These are phyloP conservation scores for Salvator merianae DNA, from an alignment of 2,113 vertebrate genomes.

Conservation along the genomic window DNA sequence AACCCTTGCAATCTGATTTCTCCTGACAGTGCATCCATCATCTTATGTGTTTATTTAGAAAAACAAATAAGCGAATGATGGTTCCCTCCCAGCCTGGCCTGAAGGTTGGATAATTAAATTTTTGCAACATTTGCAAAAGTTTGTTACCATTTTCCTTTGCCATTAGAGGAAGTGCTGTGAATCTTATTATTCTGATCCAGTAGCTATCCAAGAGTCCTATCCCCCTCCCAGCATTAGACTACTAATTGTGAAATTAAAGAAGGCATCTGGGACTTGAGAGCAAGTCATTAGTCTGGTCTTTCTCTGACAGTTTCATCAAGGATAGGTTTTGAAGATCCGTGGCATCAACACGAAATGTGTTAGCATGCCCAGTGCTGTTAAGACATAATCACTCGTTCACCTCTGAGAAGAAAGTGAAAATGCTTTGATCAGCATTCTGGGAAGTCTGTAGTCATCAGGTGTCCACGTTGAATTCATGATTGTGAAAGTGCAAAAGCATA, in stretches of 20 bases:
- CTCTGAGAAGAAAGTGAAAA: neutral
- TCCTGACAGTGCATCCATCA: conserved; percentile 73
- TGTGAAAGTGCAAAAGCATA: neutral
- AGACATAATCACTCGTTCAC: neutral
- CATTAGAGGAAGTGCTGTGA: conserved; percentile 34
- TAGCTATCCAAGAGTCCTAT: conserved; percentile 20
- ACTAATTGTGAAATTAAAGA: neutral
- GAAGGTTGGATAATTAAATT: conserved; percentile 60
- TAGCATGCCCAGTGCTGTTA: neutral
- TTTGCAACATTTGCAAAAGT: conserved; percentile 62
- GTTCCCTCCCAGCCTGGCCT: conserved; percentile 65
- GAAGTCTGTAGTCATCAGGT: neutral
- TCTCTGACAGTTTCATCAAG: neutral
- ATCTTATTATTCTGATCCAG: conserved; percentile 15
- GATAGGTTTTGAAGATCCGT: neutral
- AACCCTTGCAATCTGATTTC: conserved; percentile 67
- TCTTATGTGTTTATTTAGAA: conserved; percentile 71
- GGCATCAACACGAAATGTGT: neutral
- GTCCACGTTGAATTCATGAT: neutral
- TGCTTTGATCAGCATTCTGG: neutral
- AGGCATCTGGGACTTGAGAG: neutral
- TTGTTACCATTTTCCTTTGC: conserved; percentile 59
- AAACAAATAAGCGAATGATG: conserved; percentile 70
- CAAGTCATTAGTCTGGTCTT: neutral
- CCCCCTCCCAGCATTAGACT: conserved; percentile 13